phyloP scores from a whole-genome alignment of 92 coral and sea anemone genomes.

The Plumapathes pennacea region DNA sequence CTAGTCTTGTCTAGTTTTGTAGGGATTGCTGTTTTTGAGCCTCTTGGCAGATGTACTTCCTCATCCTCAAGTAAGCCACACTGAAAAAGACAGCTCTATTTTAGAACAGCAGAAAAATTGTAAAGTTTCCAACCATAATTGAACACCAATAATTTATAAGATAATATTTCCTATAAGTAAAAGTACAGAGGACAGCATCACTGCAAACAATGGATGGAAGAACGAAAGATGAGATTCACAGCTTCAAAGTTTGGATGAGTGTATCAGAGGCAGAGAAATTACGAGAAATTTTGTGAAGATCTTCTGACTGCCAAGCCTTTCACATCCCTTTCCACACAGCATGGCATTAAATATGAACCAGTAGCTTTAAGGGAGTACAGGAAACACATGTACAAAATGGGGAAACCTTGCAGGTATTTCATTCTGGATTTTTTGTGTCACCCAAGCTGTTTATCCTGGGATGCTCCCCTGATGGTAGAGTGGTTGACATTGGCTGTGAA shows the following conservation, averaged over 20 bases:
- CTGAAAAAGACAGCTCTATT: slow-evolving; percentile 46
- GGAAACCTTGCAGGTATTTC: slow-evolving; percentile 28
- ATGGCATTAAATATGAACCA: slow-evolving; percentile 30
- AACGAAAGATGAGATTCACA: slow-evolving; percentile 37
- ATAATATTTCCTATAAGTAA: no score
- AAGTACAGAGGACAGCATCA: slow-evolving; percentile 30
- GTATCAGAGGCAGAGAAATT: slow-evolving; percentile 36
- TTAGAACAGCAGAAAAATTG: no score
- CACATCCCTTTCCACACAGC: slow-evolving; percentile 14
- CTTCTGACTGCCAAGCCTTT: slow-evolving; percentile 34
- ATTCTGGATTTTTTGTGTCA: slow-evolving; percentile 42
- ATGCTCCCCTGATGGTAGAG: slow-evolving; percentile 38
- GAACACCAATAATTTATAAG: no score
- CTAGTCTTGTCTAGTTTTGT: no score
- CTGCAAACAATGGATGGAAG: slow-evolving; percentile 24
- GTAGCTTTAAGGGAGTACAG: slow-evolving; percentile 19
- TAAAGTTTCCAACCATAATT: no score
- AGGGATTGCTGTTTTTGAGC: slow-evolving; percentile 2
- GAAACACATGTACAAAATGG: slow-evolving; percentile 34
- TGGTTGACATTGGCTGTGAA: slow-evolving; percentile 10
- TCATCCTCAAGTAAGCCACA: slow-evolving; percentile 29
- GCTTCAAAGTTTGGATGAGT: slow-evolving; percentile 40
- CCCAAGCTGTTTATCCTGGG: slow-evolving; percentile 30
- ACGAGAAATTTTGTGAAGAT: slow-evolving; percentile 32
- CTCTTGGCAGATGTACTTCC: slow-evolving; percentile 22